A percentile compares a stretch with the other conserved stretches of the same genome.
Conservation (phyloP, 53 echinoderm and acorn worm species). For the Paelopatides confundens region DNA sequence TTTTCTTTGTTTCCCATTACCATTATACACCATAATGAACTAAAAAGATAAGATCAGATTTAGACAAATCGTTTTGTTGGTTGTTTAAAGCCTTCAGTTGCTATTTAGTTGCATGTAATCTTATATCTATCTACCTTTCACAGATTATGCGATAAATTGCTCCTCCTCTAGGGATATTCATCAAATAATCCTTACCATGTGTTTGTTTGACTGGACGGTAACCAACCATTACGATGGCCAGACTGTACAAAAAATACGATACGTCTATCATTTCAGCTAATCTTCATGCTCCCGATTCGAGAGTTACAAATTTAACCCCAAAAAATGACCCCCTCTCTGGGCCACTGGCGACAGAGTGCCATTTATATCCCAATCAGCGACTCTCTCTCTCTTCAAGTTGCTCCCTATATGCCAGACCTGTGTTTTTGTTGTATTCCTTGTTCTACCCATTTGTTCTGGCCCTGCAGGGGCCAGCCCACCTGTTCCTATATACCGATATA, state of each 20-base stretch:
- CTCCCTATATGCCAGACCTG: background rate
- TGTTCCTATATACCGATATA: background rate
- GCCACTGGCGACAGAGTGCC: constrained; percentile 6
- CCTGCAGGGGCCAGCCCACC: background rate
- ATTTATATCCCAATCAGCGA: constrained; percentile 33
- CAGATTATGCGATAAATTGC: background rate
- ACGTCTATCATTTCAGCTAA: background rate
- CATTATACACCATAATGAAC: too few species aligned
- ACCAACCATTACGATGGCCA: background rate
- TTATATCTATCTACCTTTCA: too few species aligned
- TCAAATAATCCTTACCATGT: background rate
- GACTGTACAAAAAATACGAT: background rate
- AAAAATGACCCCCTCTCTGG: constrained; percentile 9
- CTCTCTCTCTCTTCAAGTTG: constrained; percentile 22
- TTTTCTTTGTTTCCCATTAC: too few species aligned
- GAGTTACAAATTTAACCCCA: background rate
- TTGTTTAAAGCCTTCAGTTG: too few species aligned
- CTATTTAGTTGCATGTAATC: too few species aligned
- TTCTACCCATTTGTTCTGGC: background rate
- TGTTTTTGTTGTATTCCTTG: background rate
- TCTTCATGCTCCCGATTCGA: background rate
- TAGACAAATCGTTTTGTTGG: too few species aligned
- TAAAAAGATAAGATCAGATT: too few species aligned
- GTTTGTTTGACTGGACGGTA: background rate
- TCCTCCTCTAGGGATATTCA: background rate